A percentile compares a stretch with the other conserved stretches of the same genome.
Conservation (phyloP, 1,140 invertebrate species). For the Leguminivora glycinivorella region DNA sequence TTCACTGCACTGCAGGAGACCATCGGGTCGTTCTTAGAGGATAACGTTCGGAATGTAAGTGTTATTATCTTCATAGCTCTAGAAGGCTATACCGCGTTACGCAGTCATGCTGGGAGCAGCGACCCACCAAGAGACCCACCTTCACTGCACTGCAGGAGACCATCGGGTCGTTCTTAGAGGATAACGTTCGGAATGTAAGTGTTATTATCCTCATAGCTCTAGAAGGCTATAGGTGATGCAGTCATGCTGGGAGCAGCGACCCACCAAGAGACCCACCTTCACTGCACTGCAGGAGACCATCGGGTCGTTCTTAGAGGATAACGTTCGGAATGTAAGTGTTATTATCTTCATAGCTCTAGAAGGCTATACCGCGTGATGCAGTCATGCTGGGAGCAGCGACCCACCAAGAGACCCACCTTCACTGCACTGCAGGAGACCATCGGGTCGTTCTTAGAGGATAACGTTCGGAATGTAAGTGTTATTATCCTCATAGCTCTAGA, state of each 20-base stretch:
- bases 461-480: too few relatives aligned
- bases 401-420: conserved; percentile 88
- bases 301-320: conserved; percentile 89
- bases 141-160: conserved; percentile 87
- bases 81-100: too few relatives aligned
- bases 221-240: too few relatives aligned
- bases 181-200: too few relatives aligned
- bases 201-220: too few relatives aligned
- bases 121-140: conserved; percentile 87
- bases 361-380: conserved; percentile 91
- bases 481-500: too few relatives aligned
- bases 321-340: too few relatives aligned
- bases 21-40: conserved; percentile 89
- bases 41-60: too few relatives aligned
- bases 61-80: too few relatives aligned
- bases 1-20: conserved; percentile 87
- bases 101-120: conserved; percentile 90
- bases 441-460: conserved; percentile 89
- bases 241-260: conserved; percentile 91
- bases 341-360: too few relatives aligned
- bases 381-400: conserved; percentile 91
- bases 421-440: conserved; percentile 86
- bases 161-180: conserved; percentile 89
- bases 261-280: conserved; percentile 88
- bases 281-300: conserved; percentile 86